A percentile compares a stretch with the other conserved stretches of the same genome.
Evolutionary conservation across 2,888 invertebrate species (phyloP).

Genomic region (Caenorhabditis sinica): DNA sequence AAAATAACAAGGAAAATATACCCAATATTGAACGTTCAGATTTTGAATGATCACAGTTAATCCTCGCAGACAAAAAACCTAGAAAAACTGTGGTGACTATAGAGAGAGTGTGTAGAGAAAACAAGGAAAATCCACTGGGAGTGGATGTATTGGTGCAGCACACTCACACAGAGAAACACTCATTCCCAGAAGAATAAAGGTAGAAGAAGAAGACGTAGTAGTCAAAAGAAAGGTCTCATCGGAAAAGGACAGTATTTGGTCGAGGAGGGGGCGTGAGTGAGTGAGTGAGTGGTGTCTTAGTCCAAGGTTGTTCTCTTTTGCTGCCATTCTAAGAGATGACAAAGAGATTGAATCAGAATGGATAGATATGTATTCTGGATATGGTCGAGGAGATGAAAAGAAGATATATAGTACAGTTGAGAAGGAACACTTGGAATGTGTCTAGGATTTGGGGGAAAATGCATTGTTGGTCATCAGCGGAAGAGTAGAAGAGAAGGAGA

Average conservation of each 20-base stretch:
- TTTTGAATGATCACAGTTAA: slow-evolving; percentile 37
- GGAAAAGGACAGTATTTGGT: slow-evolving; percentile 21
- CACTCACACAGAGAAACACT: neutral
- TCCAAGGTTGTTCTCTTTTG: slow-evolving; percentile 20
- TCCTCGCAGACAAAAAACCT: slow-evolving; percentile 14
- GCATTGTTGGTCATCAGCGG: neutral
- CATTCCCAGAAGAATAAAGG: neutral
- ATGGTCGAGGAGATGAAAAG: slow-evolving; percentile 1
- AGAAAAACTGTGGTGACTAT: neutral
- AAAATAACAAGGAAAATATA: slow-evolving; percentile 7
- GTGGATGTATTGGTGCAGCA: neutral
- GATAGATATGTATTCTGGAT: slow-evolving; percentile 18
- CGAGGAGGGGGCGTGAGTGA: neutral
- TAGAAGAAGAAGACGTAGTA: neutral
- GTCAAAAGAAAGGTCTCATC: neutral
- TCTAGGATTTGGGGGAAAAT: neutral
- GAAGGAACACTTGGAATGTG: slow-evolving; percentile 1
- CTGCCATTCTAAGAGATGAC: slow-evolving; percentile 18
- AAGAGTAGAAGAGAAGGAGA: neutral
- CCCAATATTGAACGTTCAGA: slow-evolving; percentile 18
- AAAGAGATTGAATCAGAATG: neutral
- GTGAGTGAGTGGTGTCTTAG: neutral
- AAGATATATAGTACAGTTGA: slow-evolving; percentile 24
- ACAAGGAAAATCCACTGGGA: neutral
- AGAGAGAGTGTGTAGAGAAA: slow-evolving; percentile 5